Conservation (phyloP, 1,140 invertebrate genomes). For the Apocrypta bakeri region DNA sequence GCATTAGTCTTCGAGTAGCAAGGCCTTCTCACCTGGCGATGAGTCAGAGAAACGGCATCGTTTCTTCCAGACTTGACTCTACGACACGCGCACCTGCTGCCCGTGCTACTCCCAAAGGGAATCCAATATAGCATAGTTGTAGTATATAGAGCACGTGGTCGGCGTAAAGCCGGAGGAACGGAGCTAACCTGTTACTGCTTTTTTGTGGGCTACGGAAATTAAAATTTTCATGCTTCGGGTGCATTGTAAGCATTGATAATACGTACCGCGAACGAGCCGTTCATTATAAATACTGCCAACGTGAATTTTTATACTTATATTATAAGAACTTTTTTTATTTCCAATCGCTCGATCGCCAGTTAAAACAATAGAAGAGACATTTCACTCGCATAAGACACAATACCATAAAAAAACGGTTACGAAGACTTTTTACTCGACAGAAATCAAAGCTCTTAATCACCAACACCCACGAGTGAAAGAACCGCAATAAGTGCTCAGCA, state of each 20-base stretch:
- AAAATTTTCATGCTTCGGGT: not conserved
- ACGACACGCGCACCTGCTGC: constrained; percentile 59
- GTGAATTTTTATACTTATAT: no score
- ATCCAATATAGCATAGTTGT: not conserved
- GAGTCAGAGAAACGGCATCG: constrained; percentile 60
- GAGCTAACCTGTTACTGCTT: constrained; percentile 4
- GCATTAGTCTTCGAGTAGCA: constrained; percentile 43
- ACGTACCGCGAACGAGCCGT: no score
- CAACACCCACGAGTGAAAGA: not conserved
- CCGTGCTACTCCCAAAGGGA: constrained; percentile 53
- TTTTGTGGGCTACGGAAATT: not conserved
- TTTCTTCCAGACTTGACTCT: constrained; percentile 51
- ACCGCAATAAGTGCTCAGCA: not conserved
- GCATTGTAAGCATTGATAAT: no score
- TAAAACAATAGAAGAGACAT: not conserved
- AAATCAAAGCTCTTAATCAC: not conserved
- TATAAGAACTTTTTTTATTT: no score
- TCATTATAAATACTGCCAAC: no score
- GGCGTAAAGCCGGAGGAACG: not conserved
- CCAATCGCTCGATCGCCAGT: no score
- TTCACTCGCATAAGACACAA: not conserved
- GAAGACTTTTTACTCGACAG: no score
- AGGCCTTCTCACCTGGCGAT: constrained; percentile 61
- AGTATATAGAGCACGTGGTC: not conserved
- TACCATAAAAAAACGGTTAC: no score